Conservation (phyloP, 2,113 vertebrate genomes). For the Benitochromis conjunctus region DNA sequence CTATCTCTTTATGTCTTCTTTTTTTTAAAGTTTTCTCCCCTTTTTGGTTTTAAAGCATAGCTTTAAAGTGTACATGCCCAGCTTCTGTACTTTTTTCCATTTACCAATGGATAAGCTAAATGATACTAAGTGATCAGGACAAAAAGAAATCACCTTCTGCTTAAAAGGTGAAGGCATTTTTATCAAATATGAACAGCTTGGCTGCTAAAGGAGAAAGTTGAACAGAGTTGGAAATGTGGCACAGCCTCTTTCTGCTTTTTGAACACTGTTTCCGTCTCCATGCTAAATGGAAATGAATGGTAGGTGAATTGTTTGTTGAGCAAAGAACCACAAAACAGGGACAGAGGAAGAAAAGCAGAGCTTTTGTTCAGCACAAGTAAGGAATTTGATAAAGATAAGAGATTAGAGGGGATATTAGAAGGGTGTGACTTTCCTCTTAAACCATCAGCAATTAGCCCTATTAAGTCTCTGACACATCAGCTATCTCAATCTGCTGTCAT, state of each 20-base stretch:
- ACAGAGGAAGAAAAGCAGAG: background rate
- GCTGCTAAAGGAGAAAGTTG: background rate
- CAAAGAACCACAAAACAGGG: background rate
- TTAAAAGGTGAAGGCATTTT: background rate
- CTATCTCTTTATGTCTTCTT: background rate
- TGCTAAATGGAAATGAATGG: background rate
- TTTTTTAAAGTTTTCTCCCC: background rate
- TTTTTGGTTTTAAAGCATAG: background rate
- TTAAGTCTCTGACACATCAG: background rate
- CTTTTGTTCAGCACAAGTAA: background rate
- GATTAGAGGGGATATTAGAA: background rate
- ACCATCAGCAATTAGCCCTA: background rate
- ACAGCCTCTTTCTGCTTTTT: background rate
- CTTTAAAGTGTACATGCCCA: background rate
- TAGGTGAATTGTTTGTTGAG: background rate
- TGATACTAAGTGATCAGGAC: background rate
- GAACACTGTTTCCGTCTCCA: background rate
- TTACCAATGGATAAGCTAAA: background rate
- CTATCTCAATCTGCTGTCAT: background rate
- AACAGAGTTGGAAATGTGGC: background rate
- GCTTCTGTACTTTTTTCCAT: background rate
- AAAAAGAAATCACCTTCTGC: background rate
- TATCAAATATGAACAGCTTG: background rate
- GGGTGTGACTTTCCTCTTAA: slow-evolving; percentile 4
- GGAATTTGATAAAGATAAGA: background rate